These are phyloP conservation scores for Rafetus swinhoei DNA, from an alignment of 2,113 vertebrate species.

Conservation along the genomic window DNA sequence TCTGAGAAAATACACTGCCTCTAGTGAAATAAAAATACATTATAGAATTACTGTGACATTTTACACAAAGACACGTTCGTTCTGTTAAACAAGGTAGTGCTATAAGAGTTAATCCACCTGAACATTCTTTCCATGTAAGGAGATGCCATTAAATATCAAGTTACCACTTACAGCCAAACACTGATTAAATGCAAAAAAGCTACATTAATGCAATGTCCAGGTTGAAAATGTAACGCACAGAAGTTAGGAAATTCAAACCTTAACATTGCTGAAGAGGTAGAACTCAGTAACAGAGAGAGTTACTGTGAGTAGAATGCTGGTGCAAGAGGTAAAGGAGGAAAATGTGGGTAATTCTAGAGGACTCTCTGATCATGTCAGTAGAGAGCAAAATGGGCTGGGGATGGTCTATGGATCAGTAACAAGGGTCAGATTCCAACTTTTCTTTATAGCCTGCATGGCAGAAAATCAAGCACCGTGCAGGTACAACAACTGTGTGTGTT, in stretches of 20 bases:
- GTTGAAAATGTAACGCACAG: neutral
- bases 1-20: neutral
- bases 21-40: neutral
- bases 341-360: neutral
- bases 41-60: neutral
- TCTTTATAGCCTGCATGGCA: neutral
- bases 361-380: neutral
- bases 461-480: neutral
- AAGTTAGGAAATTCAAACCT: neutral
- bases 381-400: neutral
- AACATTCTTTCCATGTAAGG: neutral
- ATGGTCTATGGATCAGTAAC: neutral
- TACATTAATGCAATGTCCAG: neutral
- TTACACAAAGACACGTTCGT: neutral
- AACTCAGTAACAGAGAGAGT: accelerated
- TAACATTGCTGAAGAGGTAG: neutral
- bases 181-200: neutral
- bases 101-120: neutral
- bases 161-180: neutral
- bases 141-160: neutral
- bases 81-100: accelerated
- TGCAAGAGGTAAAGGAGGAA: neutral
- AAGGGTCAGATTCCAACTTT: neutral
- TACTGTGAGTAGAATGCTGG: too few relatives aligned
- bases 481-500: neutral